Evolutionary conservation across 64 coral and sea anemone species (phyloP), one percentile per base, ranked within the genome.

Genomic region (Actinia tenebrosa): DNA sequence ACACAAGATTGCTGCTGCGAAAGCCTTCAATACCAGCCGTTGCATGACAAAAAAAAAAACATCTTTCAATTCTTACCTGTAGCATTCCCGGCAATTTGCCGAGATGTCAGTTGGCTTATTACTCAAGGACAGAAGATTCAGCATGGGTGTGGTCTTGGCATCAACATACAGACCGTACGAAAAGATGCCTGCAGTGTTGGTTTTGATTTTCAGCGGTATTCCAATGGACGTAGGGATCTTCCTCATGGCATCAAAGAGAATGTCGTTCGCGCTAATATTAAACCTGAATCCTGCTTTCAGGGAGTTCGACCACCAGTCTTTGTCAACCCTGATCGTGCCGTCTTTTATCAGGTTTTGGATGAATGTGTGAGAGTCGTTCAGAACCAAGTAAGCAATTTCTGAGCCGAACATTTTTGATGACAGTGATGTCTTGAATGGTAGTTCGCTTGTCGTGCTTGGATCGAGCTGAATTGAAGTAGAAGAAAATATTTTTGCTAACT

Each of bases 271-370:
- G 80, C 23, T 83, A 10, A 83, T 45, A 16, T 83, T 83, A 16
- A 83, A 58, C 19, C 53, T 83, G n/a, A 53, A 30, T 22, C 80
- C 80, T 30, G 80, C 80, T 44, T 45, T 47, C 19, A 83, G 80
- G 10, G 45, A 13, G 44, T 83, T 83, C 7, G 46, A 23, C 80
- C 45, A 83, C 80, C 80, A 83, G 80, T 83, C 80, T 58, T 83
- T 83, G 54, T 83, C 80, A 43, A 83, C 7, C 45, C 11, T 83
- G 17, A 83, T 45, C 2, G 80, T 83, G 9, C 80, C 80, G 45
- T 83, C 80, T 83, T 83, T 58, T 13, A 53, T 58, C 10, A 83
- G 54, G 17, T 58, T 83, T 58, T 83, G 45, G 42, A 83, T 83
- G 10, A 58, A 52, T 22, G 19, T 16, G 46, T 53, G 22, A 43